A percentile compares a stretch with the other conserved stretches of the same genome.
Conservation (phyloP, 92 coral and sea anemone species). For the Epizoanthus rinbou region DNA sequence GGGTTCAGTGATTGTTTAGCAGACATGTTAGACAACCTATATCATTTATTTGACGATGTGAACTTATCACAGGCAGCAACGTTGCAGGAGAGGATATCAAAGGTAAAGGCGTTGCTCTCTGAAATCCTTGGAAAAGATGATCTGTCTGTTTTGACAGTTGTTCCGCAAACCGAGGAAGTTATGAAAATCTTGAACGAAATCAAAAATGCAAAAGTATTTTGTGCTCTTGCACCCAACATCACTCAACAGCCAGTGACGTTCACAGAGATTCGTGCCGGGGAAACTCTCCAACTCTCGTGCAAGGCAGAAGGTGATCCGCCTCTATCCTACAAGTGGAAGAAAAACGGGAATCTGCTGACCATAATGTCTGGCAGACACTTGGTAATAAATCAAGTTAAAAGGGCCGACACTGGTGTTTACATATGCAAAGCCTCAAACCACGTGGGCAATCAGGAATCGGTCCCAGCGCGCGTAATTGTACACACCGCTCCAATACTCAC, state of each 20-base stretch:
- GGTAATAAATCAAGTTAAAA: slow-evolving; percentile 39
- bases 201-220: slow-evolving; percentile 49
- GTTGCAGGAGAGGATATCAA: slow-evolving; percentile 20
- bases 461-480: slow-evolving; percentile 62
- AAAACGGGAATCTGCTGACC: slow-evolving; percentile 49
- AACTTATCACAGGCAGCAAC: slow-evolving; percentile 54
- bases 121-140: slow-evolving; percentile 45
- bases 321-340: slow-evolving; percentile 63
- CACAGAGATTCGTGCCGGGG: slow-evolving; percentile 60
- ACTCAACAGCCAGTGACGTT: slow-evolving; percentile 69
- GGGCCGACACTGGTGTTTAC: slow-evolving; percentile 65
- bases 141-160: slow-evolving; percentile 49
- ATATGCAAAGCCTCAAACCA: slow-evolving; percentile 74
- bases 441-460: slow-evolving; percentile 58
- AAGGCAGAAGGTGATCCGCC: slow-evolving; percentile 58
- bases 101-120: slow-evolving; percentile 42
- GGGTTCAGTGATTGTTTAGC: slow-evolving; percentile 76
- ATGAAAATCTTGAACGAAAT: slow-evolving; percentile 51
- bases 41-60: slow-evolving; percentile 62
- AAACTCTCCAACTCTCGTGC: slow-evolving; percentile 58
- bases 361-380: slow-evolving; percentile 40
- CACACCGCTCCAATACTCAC: slow-evolving; percentile 69
- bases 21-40: slow-evolving; percentile 52
- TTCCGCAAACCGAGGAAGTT: slow-evolving; percentile 47
- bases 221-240: slow-evolving; percentile 77